Evolutionary conservation across 2,113 vertebrate genomes (phyloP).

Genomic region (Macaca fascicularis): DNA sequence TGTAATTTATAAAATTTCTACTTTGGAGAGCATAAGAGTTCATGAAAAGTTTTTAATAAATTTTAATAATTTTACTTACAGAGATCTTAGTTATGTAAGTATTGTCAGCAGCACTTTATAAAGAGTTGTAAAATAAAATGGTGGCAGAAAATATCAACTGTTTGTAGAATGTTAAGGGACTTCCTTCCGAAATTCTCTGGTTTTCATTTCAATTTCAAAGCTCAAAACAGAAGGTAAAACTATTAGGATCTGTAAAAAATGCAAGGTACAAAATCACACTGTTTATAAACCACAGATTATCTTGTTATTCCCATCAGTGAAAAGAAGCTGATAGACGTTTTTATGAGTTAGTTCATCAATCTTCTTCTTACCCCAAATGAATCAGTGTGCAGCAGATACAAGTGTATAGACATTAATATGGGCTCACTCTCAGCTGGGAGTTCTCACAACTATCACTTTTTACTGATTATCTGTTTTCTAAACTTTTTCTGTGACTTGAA

Average conservation of each 20-base stretch:
- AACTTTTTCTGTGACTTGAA: neutral
- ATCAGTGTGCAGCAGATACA: neutral
- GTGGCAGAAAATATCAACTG: neutral
- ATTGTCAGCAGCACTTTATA: neutral
- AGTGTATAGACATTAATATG: neutral
- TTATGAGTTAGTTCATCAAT: neutral
- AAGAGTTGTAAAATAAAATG: neutral
- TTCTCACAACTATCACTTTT: neutral
- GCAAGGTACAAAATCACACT: neutral
- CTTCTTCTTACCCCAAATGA: accelerated
- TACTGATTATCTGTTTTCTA: neutral
- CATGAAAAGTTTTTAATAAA: neutral
- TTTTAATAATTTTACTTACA: neutral
- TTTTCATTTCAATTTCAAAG: constrained; percentile 45
- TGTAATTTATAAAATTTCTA: neutral
- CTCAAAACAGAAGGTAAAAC: neutral
- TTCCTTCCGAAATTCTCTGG: constrained; percentile 2
- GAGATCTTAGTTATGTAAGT: neutral
- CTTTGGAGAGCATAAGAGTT: neutral
- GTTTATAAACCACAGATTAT: neutral
- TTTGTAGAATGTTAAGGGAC: neutral
- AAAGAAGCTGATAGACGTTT: neutral
- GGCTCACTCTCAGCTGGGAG: neutral
- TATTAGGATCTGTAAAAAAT: neutral
- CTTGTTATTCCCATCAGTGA: neutral